Evolutionary conservation across 2,888 invertebrate species (phyloP).

Genomic region (Nematopogon swammerdamellus): DNA sequence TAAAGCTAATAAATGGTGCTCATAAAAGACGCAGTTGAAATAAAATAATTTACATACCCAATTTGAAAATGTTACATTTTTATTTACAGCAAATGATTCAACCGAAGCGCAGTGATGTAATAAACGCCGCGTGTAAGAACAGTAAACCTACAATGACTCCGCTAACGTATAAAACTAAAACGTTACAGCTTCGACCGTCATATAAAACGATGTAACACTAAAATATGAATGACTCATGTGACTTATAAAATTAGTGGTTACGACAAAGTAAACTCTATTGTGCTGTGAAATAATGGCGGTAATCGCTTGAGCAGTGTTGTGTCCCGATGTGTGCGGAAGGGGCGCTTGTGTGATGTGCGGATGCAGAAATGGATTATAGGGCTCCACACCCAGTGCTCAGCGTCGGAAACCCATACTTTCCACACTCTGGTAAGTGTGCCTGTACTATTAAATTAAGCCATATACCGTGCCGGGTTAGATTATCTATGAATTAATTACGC

Average conservation of each 20-base stretch:
- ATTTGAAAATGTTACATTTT: no score
- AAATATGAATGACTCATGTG: background rate
- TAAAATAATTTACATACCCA: no score
- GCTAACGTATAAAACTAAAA: background rate
- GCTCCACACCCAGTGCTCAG: slow-evolving; percentile 39
- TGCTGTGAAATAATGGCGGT: slow-evolving; percentile 12
- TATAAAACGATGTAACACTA: background rate
- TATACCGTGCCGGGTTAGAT: no score
- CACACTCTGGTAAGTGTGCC: slow-evolving; percentile 34
- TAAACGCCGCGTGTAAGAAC: background rate
- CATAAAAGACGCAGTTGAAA: no score
- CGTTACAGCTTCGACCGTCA: background rate
- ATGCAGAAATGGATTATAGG: slow-evolving; percentile 37
- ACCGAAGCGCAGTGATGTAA: background rate
- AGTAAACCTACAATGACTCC: background rate
- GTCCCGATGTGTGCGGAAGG: background rate
- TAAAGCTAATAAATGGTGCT: no score
- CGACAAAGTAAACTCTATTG: slow-evolving; percentile 5
- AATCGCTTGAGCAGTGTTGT: slow-evolving; percentile 8
- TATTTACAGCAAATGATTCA: no score
- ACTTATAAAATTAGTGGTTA: background rate
- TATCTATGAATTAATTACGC: no score
- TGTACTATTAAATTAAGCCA: background rate
- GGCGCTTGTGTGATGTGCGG: background rate
- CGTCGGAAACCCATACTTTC: slow-evolving; percentile 39